A percentile compares a stretch with the other conserved stretches of the same genome.
phyloP scores from a whole-genome alignment of 2,113 vertebrate genomes.

The Odontophorus gujanensis region DNA sequence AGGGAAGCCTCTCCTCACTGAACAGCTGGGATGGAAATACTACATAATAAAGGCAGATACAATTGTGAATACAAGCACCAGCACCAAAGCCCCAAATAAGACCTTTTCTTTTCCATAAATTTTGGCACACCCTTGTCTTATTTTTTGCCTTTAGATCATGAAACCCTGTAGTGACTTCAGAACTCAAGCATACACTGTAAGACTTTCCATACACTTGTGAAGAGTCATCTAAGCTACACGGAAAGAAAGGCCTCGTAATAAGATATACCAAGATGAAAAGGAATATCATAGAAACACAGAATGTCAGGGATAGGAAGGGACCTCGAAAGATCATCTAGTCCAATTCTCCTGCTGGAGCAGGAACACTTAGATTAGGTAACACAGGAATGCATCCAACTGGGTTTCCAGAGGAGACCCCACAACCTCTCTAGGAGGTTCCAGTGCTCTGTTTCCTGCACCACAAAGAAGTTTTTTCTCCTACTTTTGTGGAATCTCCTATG shows the following conservation, averaged over 20 bases:
- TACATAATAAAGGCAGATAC: background rate
- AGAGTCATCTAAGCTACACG: background rate
- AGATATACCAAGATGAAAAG: background rate
- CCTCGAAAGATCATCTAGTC: too few species aligned
- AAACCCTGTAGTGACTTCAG: background rate
- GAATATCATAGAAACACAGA: background rate
- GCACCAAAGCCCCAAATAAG: background rate
- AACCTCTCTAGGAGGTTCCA: too few species aligned
- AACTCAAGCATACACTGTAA: background rate
- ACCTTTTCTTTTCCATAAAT: background rate
- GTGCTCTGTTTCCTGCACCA: too few species aligned
- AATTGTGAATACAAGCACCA: background rate
- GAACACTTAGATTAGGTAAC: too few species aligned
- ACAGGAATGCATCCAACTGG: too few species aligned
- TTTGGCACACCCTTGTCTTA: background rate
- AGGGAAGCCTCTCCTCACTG: background rate
- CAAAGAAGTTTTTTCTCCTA: too few species aligned
- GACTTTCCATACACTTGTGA: background rate
- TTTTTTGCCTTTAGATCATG: background rate
- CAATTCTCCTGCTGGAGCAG: too few species aligned
- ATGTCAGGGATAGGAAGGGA: too few species aligned
- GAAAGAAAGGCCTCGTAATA: background rate
- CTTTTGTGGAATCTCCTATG: too few species aligned
- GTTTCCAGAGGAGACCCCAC: too few species aligned
- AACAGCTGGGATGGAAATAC: background rate